Percentiles rank a stretch among this genome's conserved stretches.
These are phyloP conservation scores for Holothuria leucospilota DNA, from an alignment of 53 echinoderm and acorn worm species.

Conservation along the genomic window DNA sequence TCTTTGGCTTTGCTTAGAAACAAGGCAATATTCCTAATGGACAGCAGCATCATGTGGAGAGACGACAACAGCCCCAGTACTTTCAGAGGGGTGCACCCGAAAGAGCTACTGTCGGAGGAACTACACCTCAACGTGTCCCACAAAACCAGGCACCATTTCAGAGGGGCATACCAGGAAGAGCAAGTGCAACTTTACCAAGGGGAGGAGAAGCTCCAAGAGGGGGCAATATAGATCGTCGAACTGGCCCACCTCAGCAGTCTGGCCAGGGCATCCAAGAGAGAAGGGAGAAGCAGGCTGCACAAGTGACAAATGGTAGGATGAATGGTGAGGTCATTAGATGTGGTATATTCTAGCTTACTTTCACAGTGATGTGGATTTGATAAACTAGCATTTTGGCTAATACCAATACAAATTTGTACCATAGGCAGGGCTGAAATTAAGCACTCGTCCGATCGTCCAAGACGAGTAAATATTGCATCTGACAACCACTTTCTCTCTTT, in stretches of 20 bases:
- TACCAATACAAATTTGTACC: too few relatives aligned
- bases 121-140: constrained; percentile 50
- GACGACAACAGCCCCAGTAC: constrained; percentile 23
- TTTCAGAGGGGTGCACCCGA: constrained; percentile 73
- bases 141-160: constrained; percentile 84
- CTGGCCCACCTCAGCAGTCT: background rate
- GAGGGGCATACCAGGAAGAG: constrained; percentile 74
- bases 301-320: background rate
- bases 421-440: too few relatives aligned
- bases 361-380: too few relatives aligned
- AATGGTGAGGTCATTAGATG: background rate
- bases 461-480: too few relatives aligned
- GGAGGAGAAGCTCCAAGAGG: background rate
- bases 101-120: constrained; percentile 60
- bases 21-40: background rate
- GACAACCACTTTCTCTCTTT: too few relatives aligned
- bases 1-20: background rate
- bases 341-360: too few relatives aligned
- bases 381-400: too few relatives aligned
- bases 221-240: too few relatives aligned
- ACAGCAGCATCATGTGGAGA: constrained; percentile 1
- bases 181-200: constrained; percentile 66
- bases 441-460: too few relatives aligned
- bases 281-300: constrained; percentile 15
- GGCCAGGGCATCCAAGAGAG: background rate